Conservation (phyloP, 2,797 vertebrate genomes). For the Acomys russatus region DNA sequence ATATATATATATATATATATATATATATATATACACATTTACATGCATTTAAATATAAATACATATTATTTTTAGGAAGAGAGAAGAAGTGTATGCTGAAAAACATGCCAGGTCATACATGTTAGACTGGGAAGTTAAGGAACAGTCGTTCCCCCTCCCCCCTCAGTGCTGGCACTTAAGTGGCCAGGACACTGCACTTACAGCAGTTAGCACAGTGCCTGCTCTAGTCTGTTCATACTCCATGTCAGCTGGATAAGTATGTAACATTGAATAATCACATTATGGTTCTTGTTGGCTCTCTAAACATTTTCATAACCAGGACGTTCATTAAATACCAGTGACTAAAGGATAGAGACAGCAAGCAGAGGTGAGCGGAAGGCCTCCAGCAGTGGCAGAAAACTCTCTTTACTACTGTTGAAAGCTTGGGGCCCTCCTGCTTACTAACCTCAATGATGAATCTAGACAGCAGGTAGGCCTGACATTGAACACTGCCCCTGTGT, state of each 20-base stretch:
- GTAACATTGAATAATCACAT: slow-evolving; percentile 11
- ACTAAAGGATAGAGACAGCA: neutral
- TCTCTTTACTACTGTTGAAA: neutral
- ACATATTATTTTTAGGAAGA: neutral
- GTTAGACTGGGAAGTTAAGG: neutral
- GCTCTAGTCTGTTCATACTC: neutral
- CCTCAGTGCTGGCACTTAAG: neutral
- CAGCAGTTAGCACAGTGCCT: neutral
- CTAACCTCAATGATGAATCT: neutral
- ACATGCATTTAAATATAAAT: neutral
- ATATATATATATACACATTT: neutral
- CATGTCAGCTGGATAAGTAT: neutral
- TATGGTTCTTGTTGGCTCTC: slow-evolving; percentile 31
- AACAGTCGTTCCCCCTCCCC: neutral
- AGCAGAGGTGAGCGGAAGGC: slow-evolving; percentile 16
- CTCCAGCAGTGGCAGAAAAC: neutral
- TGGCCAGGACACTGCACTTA: neutral
- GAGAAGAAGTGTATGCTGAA: neutral
- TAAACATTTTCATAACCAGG: slow-evolving; percentile 41
- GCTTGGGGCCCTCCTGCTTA: neutral
- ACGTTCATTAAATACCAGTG: neutral
- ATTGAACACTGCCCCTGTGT: neutral
- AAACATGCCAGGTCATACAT: neutral
- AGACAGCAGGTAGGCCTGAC: neutral
- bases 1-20: neutral